Evolutionary conservation across 2,113 vertebrate genomes (phyloP), one percentile per base, ranked within the genome.

Genomic region (Maccullochella peelii): DNA sequence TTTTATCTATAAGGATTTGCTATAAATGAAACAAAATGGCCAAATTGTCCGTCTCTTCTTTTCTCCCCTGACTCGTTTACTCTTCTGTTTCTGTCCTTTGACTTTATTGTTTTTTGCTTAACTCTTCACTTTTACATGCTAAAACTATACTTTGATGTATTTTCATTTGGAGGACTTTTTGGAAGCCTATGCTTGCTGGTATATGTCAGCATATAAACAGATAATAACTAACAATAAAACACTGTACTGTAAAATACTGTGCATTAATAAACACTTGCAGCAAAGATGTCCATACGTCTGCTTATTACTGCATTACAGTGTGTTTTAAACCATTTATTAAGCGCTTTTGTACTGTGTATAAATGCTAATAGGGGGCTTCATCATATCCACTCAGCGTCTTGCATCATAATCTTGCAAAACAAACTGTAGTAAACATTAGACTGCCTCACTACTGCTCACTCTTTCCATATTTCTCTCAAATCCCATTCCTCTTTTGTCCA

Each of bases 391-490:
- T 79, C 69, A 71, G 42, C n/a, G 52, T 68, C 75, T 21, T 50
- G 47, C 36, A 47, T 10, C 33, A 61, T 18, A 54, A 69, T 66
- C 23, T 18, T 18, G 5, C 67, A 78, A 61, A 40, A 58, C 14
- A 71, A 6, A 20, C 14, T 20, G 6, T 47, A 20, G 47, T 57
- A 58, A 63, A 88, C 27, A 27, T 30, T 27, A 58, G 25, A 66
- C 47, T 14, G 50, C 50, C 38, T n/a, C 15, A 7, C 33, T 38
- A 8, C 44, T 50, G 33, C 62, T 38, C 52, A 57, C 38, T n/a
- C 65, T 82, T 57, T 65, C 21, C 61, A 71, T 55, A 50, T 85
- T 85, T 84, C 65, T 78, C 49, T 73, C 8, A 77, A 75, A 70
- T 61, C 75, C 54, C 74, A 77, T 77, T 36, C 25, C 66, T 80